Percentiles rank a stretch among this genome's conserved stretches.
These are phyloP conservation scores for Pristis pectinata DNA, from an alignment of 2,797 vertebrate genomes.

Conservation along the genomic window DNA sequence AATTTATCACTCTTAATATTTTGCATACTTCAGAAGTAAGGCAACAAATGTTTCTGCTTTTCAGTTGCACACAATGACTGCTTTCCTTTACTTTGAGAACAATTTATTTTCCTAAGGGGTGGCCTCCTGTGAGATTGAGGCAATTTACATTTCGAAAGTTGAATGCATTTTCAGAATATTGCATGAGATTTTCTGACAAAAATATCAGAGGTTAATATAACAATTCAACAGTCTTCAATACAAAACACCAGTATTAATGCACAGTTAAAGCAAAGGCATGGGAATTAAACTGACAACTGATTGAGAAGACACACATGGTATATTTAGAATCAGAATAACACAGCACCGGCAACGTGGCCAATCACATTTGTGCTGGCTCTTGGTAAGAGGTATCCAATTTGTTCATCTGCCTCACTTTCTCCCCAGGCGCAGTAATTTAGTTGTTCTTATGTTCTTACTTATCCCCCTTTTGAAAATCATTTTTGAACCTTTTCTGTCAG, in stretches of 20 bases:
- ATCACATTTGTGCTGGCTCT: not conserved
- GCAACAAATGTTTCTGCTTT: not conserved
- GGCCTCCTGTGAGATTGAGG: not conserved
- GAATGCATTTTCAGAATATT: not conserved
- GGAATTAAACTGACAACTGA: slow-evolving; percentile 14
- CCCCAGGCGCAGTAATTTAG: not conserved
- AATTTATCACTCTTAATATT: not conserved
- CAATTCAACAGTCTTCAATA: not conserved
- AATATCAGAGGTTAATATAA: not conserved
- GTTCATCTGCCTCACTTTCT: not conserved
- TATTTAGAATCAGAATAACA: not conserved
- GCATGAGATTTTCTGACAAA: not conserved
- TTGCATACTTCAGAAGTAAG: not conserved
- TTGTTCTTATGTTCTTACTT: not conserved
- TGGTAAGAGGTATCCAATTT: not conserved
- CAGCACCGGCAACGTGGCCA: not conserved
- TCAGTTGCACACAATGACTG: not conserved
- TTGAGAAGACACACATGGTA: not conserved
- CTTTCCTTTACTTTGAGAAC: not conserved
- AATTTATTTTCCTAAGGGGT: not conserved
- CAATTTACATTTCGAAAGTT: slow-evolving; percentile 11
- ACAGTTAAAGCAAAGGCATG: not conserved
- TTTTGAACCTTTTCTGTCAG: not conserved
- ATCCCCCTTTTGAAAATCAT: not conserved
- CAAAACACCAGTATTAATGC: not conserved